Conservation (phyloP, 1,140 invertebrate genomes). For the Zaprionus ghesquierei region DNA sequence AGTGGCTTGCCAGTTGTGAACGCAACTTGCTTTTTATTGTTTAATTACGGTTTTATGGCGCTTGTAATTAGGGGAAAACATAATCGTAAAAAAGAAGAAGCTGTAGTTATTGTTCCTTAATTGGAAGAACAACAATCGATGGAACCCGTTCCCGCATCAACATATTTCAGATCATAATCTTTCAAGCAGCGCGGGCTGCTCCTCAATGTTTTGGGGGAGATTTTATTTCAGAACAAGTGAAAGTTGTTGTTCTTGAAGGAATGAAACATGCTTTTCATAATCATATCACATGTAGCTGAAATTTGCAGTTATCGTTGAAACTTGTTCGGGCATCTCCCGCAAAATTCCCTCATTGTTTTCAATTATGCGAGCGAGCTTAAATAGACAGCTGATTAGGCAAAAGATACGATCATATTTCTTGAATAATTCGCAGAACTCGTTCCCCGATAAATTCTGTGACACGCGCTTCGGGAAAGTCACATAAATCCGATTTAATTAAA, state of each 20-base stretch:
- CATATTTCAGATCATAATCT: background rate
- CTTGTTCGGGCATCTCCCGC: too few species aligned
- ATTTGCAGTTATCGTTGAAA: background rate
- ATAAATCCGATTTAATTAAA: constrained; percentile 73
- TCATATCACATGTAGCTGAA: background rate
- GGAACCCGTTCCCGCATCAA: background rate
- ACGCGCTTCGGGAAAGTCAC: constrained; percentile 47
- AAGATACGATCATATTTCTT: background rate
- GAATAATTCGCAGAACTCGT: background rate
- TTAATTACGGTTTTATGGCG: constrained; percentile 68
- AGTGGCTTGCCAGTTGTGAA: constrained; percentile 23
- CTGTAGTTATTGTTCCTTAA: constrained; percentile 23
- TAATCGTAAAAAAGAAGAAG: constrained; percentile 46
- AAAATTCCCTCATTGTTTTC: too few species aligned
- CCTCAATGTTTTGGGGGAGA: background rate
- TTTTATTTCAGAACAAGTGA: background rate
- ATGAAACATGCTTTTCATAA: background rate
- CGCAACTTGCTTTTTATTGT: constrained; percentile 46
- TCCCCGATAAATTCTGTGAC: constrained; percentile 38
- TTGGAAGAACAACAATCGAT: constrained; percentile 13
- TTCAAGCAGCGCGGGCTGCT: background rate
- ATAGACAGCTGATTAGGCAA: background rate
- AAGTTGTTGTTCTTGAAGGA: too few species aligned
- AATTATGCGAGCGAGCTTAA: background rate
- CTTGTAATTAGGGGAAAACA: constrained; percentile 60